phyloP scores from a whole-genome alignment of 2,888 invertebrate species.

The Euplagia quadripunctaria region DNA sequence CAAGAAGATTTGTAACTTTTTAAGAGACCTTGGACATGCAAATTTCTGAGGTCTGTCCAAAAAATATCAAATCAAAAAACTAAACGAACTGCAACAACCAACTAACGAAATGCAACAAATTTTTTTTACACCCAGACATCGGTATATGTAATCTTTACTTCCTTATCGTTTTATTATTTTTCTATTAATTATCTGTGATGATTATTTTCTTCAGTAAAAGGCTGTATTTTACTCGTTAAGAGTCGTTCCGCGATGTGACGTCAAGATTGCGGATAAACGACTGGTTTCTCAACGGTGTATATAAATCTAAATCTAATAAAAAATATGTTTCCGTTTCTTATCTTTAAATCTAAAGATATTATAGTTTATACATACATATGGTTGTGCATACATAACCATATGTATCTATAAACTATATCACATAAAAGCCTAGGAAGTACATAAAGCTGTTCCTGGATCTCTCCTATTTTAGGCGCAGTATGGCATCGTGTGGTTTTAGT shows the following conservation, averaged over 20 bases:
- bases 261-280: neutral
- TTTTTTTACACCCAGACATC: too few species aligned
- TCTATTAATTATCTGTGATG: neutral
- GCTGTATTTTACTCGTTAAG: neutral
- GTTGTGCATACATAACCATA: neutral
- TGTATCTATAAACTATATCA: too few species aligned
- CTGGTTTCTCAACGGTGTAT: neutral
- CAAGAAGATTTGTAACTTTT: neutral
- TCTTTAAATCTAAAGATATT: neutral
- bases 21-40: neutral
- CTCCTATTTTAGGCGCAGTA: too few species aligned
- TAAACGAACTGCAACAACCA: too few species aligned
- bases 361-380: too few species aligned
- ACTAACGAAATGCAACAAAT: too few species aligned
- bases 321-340: neutral
- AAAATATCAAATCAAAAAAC: neutral
- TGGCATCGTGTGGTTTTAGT: too few species aligned
- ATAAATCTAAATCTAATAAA: neutral
- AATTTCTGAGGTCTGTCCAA: neutral
- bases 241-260: neutral
- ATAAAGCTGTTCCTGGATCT: too few species aligned
- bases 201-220: neutral
- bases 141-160: neutral
- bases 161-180: constrained; percentile 4
- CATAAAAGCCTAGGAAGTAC: too few species aligned